Percentiles rank a stretch among this genome's conserved stretches.
Conservation (phyloP, 1,140 invertebrate species). For the Bombus pyrosoma region DNA sequence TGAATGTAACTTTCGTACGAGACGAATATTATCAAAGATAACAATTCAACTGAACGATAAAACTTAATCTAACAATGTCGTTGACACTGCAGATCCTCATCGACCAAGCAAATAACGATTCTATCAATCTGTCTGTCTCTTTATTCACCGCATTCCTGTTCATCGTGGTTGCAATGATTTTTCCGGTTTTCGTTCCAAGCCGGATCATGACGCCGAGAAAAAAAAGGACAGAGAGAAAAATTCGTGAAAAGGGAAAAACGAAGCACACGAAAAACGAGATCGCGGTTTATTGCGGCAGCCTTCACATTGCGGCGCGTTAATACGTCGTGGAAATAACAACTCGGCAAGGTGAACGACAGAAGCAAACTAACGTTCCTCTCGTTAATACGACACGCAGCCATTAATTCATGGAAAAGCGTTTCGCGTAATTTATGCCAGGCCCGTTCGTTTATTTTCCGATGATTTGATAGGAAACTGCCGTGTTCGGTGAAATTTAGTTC, state of each 20-base stretch:
- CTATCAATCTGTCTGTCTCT: no score
- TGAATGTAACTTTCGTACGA: no score
- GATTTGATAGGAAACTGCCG: not conserved
- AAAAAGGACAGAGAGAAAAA: not conserved
- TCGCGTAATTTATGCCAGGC: not conserved
- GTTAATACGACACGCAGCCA: not conserved
- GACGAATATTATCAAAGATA: no score
- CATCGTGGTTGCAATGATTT: not conserved
- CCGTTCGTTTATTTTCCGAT: not conserved
- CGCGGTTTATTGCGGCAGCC: not conserved
- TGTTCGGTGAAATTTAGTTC: not conserved
- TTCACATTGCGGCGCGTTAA: not conserved
- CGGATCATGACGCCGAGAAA: not conserved
- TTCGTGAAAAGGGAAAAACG: not conserved
- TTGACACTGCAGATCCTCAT: no score
- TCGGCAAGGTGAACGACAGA: not conserved
- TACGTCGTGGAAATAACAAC: not conserved
- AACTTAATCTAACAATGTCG: no score
- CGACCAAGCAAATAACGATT: no score
- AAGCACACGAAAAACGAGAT: not conserved
- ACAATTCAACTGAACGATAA: no score
- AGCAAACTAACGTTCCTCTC: not conserved
- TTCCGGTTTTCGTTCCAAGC: not conserved
- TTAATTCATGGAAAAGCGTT: conserved; percentile 8
- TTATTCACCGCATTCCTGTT: not conserved